phyloP scores from a whole-genome alignment of 2,113 vertebrate genomes.

The Ifrita kowaldi region DNA sequence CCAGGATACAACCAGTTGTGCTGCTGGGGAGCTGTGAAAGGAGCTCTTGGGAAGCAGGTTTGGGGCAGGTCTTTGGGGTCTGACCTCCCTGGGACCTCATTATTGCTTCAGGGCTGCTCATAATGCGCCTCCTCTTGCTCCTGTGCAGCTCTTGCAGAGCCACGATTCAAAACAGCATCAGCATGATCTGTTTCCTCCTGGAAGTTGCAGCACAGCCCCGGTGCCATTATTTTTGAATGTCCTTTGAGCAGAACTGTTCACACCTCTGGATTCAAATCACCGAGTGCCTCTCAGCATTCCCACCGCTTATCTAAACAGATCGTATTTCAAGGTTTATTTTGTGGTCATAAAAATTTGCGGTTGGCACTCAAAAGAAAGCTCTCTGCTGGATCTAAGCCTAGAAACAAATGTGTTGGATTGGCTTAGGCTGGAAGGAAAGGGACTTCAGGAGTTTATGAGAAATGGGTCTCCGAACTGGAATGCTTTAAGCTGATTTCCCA shows the following conservation, averaged over 20 bases:
- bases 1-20: background rate
- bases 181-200: background rate
- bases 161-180: background rate
- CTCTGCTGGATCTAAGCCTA: slow-evolving; percentile 8
- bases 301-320: slow-evolving; percentile 11
- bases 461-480: background rate
- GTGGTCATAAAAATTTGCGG: slow-evolving; percentile 22
- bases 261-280: background rate
- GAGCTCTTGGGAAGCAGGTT: background rate
- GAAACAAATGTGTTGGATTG: background rate
- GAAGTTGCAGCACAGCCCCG: background rate
- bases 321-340: slow-evolving; percentile 35
- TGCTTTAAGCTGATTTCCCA: background rate
- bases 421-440: background rate
- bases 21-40: background rate
- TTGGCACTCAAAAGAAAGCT: background rate
- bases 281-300: background rate
- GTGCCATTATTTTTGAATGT: background rate
- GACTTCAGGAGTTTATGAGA: background rate
- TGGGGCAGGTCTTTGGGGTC: background rate
- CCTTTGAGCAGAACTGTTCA: slow-evolving; percentile 18
- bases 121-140: background rate
- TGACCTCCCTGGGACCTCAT: background rate
- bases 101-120: background rate
- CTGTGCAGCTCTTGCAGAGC: background rate